Percentiles rank a stretch among this genome's conserved stretches.
These are phyloP conservation scores for Acrocephalus scirpaceus DNA, from an alignment of 2,797 vertebrate genomes.

Conservation along the genomic window DNA sequence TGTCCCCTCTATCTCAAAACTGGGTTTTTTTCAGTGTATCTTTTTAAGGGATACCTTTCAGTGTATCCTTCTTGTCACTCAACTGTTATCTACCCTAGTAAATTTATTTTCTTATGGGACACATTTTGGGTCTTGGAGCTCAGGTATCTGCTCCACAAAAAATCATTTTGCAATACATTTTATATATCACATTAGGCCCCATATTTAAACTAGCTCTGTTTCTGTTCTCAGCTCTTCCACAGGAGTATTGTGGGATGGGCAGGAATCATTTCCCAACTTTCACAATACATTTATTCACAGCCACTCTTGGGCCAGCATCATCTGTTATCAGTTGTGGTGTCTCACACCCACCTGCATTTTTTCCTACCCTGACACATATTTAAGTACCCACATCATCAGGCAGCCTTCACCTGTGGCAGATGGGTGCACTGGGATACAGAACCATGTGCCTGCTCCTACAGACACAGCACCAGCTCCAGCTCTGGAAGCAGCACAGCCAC, in stretches of 20 bases:
- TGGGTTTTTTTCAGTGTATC: neutral
- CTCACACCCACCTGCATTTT: slow-evolving; percentile 52
- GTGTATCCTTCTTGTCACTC: neutral
- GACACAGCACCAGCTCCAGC: neutral
- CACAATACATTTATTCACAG: slow-evolving; percentile 36
- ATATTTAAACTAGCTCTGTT: neutral
- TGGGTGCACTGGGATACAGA: neutral
- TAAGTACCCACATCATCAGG: neutral
- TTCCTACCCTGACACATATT: neutral
- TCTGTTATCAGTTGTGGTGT: slow-evolving; percentile 5
- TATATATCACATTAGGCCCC: neutral
- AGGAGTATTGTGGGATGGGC: neutral
- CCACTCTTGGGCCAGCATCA: neutral
- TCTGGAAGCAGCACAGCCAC: neutral
- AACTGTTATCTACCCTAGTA: neutral
- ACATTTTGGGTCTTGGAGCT: neutral
- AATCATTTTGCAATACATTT: neutral
- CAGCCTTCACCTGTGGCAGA: neutral
- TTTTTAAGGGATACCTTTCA: neutral
- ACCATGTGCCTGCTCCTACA: neutral
- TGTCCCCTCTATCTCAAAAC: neutral
- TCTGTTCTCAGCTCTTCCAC: neutral
- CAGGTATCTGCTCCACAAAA: neutral
- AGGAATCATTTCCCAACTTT: neutral
- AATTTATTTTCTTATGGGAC: neutral